Percentiles rank a stretch among this genome's conserved stretches.
These are phyloP conservation scores for Cryptotis parvus DNA, from an alignment of 2,113 vertebrate genomes.

Conservation along the genomic window DNA sequence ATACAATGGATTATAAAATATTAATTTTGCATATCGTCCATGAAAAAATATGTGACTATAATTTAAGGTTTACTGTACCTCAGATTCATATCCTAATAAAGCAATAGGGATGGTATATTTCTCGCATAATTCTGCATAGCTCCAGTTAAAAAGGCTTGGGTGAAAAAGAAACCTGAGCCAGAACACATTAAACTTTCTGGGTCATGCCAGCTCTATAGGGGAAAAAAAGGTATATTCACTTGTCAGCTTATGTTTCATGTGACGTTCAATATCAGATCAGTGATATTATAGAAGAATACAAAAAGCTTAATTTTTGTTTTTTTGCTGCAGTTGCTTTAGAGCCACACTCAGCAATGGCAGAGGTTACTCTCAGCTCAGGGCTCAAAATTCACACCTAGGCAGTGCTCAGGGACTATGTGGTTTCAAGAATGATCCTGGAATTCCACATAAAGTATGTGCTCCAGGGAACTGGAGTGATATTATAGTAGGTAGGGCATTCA, in stretches of 20 bases:
- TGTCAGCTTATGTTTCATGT: neutral
- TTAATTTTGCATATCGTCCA: neutral
- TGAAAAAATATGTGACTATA: neutral
- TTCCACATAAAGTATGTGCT: too few species aligned
- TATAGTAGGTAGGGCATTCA: too few species aligned
- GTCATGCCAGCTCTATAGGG: constrained; percentile 92
- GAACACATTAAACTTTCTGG: constrained; percentile 92
- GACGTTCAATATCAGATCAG: neutral
- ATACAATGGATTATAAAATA: constrained; percentile 46
- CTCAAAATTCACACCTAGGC: too few species aligned
- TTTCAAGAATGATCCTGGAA: too few species aligned
- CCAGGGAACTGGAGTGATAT: too few species aligned
- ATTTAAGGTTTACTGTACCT: constrained; percentile 87
- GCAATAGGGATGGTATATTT: constrained; percentile 96
- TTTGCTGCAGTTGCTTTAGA: too few species aligned
- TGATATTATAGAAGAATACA: neutral
- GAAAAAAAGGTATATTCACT: constrained; percentile 49
- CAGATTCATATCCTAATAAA: constrained; percentile 94
- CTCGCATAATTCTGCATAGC: constrained; percentile 98
- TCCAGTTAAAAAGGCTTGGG: constrained; percentile 97
- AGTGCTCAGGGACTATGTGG: too few species aligned
- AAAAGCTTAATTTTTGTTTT: neutral
- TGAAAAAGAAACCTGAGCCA: constrained; percentile 99
- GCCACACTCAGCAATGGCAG: too few species aligned
- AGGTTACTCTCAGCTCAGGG: too few species aligned